phyloP scores from a whole-genome alignment of 2,113 vertebrate genomes.

The Erythrocercus mccallii region DNA sequence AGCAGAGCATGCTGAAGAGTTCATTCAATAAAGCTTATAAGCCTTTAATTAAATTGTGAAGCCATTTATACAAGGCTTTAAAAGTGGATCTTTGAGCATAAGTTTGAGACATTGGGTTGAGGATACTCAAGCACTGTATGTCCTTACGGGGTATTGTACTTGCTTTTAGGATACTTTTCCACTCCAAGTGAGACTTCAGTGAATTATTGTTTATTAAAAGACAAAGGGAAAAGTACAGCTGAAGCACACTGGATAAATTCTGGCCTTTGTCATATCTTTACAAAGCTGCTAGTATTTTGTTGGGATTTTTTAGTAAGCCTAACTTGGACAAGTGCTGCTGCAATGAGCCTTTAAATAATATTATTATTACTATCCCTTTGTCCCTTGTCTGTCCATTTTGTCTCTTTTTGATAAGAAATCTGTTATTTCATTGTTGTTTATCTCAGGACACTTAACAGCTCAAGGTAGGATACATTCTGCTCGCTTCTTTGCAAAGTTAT shows the following conservation, averaged over 20 bases:
- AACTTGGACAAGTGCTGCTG: background rate
- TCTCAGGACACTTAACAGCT: background rate
- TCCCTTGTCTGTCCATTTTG: background rate
- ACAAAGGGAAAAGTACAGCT: background rate
- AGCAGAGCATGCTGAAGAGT: background rate
- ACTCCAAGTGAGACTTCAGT: background rate
- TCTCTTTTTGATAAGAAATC: background rate
- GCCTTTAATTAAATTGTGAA: constrained; percentile 21
- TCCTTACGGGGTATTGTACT: background rate
- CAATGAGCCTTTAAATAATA: background rate
- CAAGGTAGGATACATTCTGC: background rate
- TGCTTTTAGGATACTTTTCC: background rate
- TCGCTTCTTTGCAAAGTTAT: background rate
- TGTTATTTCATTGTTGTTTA: background rate
- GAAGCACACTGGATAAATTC: background rate
- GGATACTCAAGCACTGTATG: background rate
- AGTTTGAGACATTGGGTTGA: background rate
- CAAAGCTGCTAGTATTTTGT: background rate
- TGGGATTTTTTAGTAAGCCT: background rate
- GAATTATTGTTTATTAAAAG: background rate
- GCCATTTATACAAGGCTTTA: background rate
- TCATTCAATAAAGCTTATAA: background rate
- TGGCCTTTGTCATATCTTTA: background rate
- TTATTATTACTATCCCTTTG: background rate
- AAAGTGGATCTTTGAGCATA: background rate